Base-by-base conservation (phyloP, 2,113 vertebrate genomes). In the Empidonax alnorum region DNA sequence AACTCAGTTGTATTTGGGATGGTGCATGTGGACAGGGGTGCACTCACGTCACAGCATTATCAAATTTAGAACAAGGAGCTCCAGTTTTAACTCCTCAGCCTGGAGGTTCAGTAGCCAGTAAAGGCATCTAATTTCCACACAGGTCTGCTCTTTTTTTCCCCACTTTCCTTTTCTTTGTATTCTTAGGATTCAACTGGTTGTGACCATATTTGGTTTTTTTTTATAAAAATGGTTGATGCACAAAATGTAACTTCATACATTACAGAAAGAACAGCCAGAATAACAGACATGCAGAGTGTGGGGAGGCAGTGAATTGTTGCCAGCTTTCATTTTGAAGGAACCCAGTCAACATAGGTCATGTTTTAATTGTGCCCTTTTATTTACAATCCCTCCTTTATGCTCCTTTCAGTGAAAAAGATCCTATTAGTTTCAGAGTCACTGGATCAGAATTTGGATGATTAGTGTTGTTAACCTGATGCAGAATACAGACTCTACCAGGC, bases 91-190 rank as follows among this genome's bases (percentile, higher is more conserved):
- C 44, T 42, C 9, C 76, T 73, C 13, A 94, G 35, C 37, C 56
- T 63, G 31, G 37, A 52, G 41, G 41, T n/a, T 1, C 14, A 23
- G 62, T 17, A 90, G 6, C 21, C 46, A 69, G 7, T 2, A 25
- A 18, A 81, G 25, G 21, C 4, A 6, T 1, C 0, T 0, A 0
- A 20, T 41, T 77, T 69, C 42, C 23, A 22, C 47, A 9, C 53
- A 44, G 23, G 5, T 10, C 37, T 83, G 16, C 50, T 49, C 14
- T 14, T 50, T 55, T 37, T 21, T 19, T 4, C 37, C 14, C 16
- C 3, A 11, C 33, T 30, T 55, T 22, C 21, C 30, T 86, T 87
- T 87, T 81, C 12, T 31, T 82, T 31, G 15, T 69, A 42, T 42
- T 59, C 9, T 21, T 50, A 67, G 31, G 30, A 33, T 50, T 56